phyloP scores from a whole-genome alignment of 2,888 invertebrate species.

The Exocentrus adspersus region DNA sequence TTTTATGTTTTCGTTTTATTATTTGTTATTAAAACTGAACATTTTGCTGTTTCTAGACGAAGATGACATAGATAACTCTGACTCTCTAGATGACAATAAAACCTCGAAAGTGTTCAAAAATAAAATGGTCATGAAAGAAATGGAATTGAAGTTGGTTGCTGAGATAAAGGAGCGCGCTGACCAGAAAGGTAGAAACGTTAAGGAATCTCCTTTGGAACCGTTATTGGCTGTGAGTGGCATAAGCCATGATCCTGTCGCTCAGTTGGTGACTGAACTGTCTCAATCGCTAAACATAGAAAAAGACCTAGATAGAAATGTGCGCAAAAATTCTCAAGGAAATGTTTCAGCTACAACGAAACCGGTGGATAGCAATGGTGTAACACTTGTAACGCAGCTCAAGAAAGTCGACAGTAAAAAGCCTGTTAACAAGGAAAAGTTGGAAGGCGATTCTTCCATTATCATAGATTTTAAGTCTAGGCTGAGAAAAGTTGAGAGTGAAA shows the following conservation, averaged over 20 bases:
- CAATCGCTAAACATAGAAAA: conserved; percentile 75
- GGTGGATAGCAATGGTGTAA: conserved; percentile 57
- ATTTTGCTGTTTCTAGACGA: conserved; percentile 38
- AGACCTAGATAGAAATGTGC: conserved; percentile 41
- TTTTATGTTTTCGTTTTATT: too few relatives aligned
- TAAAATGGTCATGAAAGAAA: conserved; percentile 78
- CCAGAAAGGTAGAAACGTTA: conserved; percentile 69
- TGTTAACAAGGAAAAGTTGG: conserved; percentile 66
- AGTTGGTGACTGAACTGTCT: conserved; percentile 85
- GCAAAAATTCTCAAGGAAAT: conserved; percentile 50
- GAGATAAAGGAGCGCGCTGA: conserved; percentile 85
- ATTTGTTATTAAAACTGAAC: background rate
- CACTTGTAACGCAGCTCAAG: conserved; percentile 76
- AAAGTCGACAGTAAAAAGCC: conserved; percentile 76
- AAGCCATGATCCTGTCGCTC: conserved; percentile 78
- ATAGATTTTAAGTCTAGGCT: conserved; percentile 87
- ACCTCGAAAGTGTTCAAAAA: conserved; percentile 64
- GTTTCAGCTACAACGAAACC: conserved; percentile 45
- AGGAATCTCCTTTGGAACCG: conserved; percentile 66
- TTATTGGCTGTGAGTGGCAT: conserved; percentile 65
- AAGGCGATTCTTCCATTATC: conserved; percentile 70
- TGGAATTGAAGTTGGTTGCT: conserved; percentile 83
- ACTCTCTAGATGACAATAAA: conserved; percentile 24
- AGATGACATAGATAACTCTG: conserved; percentile 21
- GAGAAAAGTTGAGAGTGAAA: conserved; percentile 78